These are phyloP conservation scores for Diarsia brunnea DNA, from an alignment of 2,888 invertebrate genomes.

Conservation along the genomic window DNA sequence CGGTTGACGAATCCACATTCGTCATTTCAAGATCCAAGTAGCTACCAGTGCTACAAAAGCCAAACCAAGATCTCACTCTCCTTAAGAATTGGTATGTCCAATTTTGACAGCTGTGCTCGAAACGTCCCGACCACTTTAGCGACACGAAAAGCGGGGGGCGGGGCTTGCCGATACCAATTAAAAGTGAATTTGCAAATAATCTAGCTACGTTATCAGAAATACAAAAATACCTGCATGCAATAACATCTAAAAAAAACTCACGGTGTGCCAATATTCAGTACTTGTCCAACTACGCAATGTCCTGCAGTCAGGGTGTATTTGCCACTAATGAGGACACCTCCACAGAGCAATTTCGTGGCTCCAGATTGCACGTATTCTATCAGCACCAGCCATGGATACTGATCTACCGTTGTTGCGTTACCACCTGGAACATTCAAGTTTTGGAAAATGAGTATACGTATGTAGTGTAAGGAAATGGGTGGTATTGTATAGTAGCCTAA, in stretches of 20 bases:
- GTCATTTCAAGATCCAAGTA: not conserved
- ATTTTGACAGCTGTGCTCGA: too few species aligned
- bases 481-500: not conserved
- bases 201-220: too few species aligned
- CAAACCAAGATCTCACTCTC: not conserved
- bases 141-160: too few species aligned
- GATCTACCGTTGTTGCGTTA: slow-evolving; percentile 82
- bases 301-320: slow-evolving; percentile 90
- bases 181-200: too few species aligned
- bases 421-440: slow-evolving; percentile 71
- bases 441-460: not conserved
- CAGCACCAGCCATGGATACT: slow-evolving; percentile 91
- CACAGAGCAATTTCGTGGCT: slow-evolving; percentile 74
- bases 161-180: too few species aligned
- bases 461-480: not conserved
- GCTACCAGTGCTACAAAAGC: not conserved
- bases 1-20: too few species aligned
- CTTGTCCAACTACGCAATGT: slow-evolving; percentile 86
- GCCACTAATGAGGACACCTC: slow-evolving; percentile 87
- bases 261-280: slow-evolving; percentile 81
- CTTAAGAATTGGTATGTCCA: too few species aligned
- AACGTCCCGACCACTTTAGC: too few species aligned
- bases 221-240: too few species aligned
- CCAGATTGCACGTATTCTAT: slow-evolving; percentile 81
- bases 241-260: slow-evolving; percentile 80